Percentiles rank a stretch among this genome's conserved stretches.
phyloP scores from a whole-genome alignment of 1,140 invertebrate genomes.

The Drosophila grimshawi region DNA sequence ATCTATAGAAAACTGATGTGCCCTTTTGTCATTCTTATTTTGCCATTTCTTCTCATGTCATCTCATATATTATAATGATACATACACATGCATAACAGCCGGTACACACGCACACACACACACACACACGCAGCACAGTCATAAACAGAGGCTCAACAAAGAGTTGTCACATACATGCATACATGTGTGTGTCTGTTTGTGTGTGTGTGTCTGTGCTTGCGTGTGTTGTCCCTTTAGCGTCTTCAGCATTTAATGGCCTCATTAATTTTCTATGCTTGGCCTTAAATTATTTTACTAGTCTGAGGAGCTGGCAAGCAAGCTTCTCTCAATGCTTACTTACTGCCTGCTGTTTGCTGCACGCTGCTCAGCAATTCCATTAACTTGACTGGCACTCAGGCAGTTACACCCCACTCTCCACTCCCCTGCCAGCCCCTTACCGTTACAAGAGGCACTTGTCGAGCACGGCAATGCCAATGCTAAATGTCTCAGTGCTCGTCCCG shows the following conservation, averaged over 20 bases:
- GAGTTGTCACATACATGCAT: constrained; percentile 63
- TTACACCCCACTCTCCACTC: background rate
- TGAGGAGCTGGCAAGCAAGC: constrained; percentile 15
- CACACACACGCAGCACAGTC: constrained; percentile 42
- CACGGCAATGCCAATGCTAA: constrained; percentile 14
- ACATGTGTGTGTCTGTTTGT: constrained; percentile 16
- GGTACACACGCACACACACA: constrained; percentile 40
- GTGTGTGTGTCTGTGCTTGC: constrained; percentile 21
- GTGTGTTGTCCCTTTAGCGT: constrained; percentile 71
- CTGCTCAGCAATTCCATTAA: constrained; percentile 79
- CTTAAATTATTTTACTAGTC: constrained; percentile 78
- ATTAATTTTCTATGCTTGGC: constrained; percentile 83
- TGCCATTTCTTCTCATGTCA: constrained; percentile 33
- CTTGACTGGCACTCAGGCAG: constrained; percentile 47
- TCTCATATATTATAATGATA: constrained; percentile 57
- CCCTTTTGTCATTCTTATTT: background rate
- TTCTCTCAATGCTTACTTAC: constrained; percentile 8
- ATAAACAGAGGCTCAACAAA: constrained; percentile 71
- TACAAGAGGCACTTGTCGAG: constrained; percentile 6
- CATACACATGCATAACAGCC: constrained; percentile 52
- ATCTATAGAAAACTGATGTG: constrained; percentile 15
- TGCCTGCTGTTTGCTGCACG: constrained; percentile 29
- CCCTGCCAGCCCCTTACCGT: background rate
- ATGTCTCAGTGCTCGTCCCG: constrained; percentile 40
- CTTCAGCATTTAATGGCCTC: constrained; percentile 82